These are phyloP conservation scores for Scalopus aquaticus DNA, from an alignment of 2,113 vertebrate species.

Conservation along the genomic window DNA sequence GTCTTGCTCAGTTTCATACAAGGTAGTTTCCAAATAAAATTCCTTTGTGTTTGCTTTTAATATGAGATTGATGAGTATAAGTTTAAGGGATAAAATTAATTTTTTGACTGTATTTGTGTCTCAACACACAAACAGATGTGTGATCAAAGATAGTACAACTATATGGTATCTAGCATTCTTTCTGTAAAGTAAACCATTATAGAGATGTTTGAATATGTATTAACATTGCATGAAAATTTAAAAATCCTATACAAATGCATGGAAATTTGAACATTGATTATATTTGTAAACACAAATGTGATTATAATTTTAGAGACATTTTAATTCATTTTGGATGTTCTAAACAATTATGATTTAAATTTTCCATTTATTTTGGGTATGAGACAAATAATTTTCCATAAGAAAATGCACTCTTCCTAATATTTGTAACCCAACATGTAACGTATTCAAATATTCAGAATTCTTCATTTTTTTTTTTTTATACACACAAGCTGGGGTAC, in stretches of 20 bases:
- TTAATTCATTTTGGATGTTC: background rate
- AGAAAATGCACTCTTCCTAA: background rate
- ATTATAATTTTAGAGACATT: background rate
- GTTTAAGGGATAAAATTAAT: background rate
- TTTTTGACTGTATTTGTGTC: background rate
- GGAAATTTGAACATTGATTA: background rate
- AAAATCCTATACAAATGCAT: background rate
- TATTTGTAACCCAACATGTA: background rate
- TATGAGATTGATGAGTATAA: background rate
- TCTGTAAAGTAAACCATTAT: background rate
- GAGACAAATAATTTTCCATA: background rate
- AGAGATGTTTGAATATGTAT: background rate
- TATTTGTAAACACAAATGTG: background rate
- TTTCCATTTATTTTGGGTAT: background rate
- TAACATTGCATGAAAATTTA: background rate
- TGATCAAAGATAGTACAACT: background rate
- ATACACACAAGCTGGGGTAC: no score
- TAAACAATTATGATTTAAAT: background rate
- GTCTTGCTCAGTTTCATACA: no score
- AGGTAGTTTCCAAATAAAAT: no score
- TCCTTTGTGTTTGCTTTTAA: background rate
- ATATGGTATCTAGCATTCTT: background rate
- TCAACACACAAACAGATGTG: background rate
- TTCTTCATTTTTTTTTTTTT: no score
- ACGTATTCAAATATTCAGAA: slow-evolving; percentile 3